These are phyloP conservation scores for Eristalis intricaria DNA, from an alignment of 2,888 invertebrate genomes.

Conservation along the genomic window DNA sequence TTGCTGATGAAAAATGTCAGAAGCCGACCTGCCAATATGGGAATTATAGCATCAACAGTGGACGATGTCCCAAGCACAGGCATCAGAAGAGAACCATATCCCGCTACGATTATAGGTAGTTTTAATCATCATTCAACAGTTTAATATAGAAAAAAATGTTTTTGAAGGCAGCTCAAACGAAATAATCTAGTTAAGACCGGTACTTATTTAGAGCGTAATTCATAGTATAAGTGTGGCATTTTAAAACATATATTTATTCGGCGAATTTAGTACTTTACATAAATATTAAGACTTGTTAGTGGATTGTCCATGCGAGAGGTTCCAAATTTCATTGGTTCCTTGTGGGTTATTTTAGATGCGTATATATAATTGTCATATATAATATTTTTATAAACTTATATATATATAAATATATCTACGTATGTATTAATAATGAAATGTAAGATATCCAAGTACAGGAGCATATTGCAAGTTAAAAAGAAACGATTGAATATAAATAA, in stretches of 20 bases:
- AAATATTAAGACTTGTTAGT: slow-evolving; percentile 15
- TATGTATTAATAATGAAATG: background rate
- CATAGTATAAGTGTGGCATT: slow-evolving; percentile 36
- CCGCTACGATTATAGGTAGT: slow-evolving; percentile 73
- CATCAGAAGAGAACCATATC: slow-evolving; percentile 63
- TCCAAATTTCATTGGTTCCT: background rate
- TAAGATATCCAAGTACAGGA: background rate
- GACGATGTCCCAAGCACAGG: slow-evolving; percentile 79
- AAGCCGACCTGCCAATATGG: slow-evolving; percentile 78
- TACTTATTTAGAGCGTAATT: background rate
- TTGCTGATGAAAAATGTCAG: slow-evolving; percentile 76
- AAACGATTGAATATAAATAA: slow-evolving; percentile 49
- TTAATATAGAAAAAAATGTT: slow-evolving; percentile 24
- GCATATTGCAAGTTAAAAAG: slow-evolving; percentile 7
- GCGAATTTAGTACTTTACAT: slow-evolving; percentile 46
- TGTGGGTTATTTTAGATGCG: slow-evolving; percentile 5
- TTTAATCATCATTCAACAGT: slow-evolving; percentile 14
- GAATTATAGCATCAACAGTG: slow-evolving; percentile 75
- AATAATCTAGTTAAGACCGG: background rate
- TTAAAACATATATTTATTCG: slow-evolving; percentile 56
- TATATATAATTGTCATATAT: background rate
- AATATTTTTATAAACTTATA: too few species aligned
- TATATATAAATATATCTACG: too few species aligned
- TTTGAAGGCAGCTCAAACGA: background rate
- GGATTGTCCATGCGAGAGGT: slow-evolving; percentile 10